Evolutionary conservation across 1,140 invertebrate genomes (phyloP).

Genomic region (Acromyrmex echinatior): DNA sequence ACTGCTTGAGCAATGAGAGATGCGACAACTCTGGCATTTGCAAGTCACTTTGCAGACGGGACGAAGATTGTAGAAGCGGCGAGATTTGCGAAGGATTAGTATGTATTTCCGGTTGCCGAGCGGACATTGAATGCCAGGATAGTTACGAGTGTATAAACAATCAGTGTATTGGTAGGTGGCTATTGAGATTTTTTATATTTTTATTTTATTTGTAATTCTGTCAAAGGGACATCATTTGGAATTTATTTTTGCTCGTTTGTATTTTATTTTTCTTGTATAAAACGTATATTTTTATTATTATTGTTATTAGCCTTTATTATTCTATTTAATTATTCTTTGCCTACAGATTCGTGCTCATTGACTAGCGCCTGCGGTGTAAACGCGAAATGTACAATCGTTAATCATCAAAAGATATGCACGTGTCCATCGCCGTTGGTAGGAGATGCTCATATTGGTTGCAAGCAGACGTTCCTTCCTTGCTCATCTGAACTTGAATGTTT

Average conservation of each 20-base stretch:
- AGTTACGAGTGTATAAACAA: conserved; percentile 91
- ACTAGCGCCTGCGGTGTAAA: conserved; percentile 95
- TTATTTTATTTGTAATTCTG: neutral
- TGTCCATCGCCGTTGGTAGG: conserved; percentile 92
- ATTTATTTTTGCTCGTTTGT: neutral
- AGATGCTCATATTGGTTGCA: conserved; percentile 91
- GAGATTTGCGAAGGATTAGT: conserved; percentile 94
- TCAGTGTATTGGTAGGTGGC: conserved; percentile 89
- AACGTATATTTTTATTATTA: neutral
- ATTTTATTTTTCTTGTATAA: neutral
- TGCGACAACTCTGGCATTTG: conserved; percentile 89
- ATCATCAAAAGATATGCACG: conserved; percentile 91
- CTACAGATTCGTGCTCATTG: conserved; percentile 89
- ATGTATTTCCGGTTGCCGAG: conserved; percentile 93
- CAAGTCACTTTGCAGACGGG: conserved; percentile 91
- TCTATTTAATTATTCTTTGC: neutral
- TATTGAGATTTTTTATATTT: neutral
- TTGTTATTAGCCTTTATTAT: neutral
- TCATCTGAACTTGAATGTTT: conserved; percentile 89
- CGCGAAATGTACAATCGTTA: conserved; percentile 90
- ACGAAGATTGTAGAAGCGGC: conserved; percentile 93
- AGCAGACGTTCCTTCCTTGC: conserved; percentile 89
- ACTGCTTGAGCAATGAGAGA: conserved; percentile 94
- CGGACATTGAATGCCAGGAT: conserved; percentile 91
- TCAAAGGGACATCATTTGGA: neutral